Evolutionary conservation across 2,797 vertebrate species (phyloP), one percentile per base, ranked within the genome.

Genomic region (Onychomys leucogaster): DNA sequence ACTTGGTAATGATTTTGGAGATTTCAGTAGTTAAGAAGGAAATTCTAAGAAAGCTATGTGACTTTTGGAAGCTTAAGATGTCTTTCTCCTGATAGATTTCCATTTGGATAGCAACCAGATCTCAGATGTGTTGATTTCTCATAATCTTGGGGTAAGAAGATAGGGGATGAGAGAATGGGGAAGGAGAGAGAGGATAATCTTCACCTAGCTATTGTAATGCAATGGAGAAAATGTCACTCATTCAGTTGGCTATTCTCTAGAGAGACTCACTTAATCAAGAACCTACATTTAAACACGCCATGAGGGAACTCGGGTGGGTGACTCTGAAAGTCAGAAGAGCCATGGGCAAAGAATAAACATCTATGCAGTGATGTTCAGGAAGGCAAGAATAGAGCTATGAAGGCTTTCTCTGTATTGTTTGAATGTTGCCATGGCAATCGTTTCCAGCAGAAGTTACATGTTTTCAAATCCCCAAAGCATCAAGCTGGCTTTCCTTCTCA

Each of bases 371-470:
- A 98, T 97, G 96, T 97, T 98, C 89, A 96, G 98, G 96, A 98
- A 98, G 98, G 97, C 97, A 0, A 90, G 97, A 96, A 95, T 97
- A 97, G 96, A 98, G 96, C 97, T 90, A 92, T 98, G 97, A 96
- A 98, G 95, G 97, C 98, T 98, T 98, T 98, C 97, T 98, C 97
- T 98, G 98, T 98, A 98, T 98, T 98, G 98, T 99, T 99, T 98
- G 98, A 98, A 94, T 6, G 98, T 99, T 99, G 97, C 98, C 98
- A 99, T 99, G 98, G 99, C 73, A 97, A 98, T 98, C 91, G 95
- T 97, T 98, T 96, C 95, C 95, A 96, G 97, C 97, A 98, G 97
- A 98, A 98, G 98, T 98, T 98, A 93, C 95, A 73, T 97, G 98
- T 95, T 98, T 98, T 94, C 96, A 91, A n/a, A 97, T 98, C 94